Percentiles rank a stretch among this genome's conserved stretches.
phyloP scores from a whole-genome alignment of 1,140 invertebrate genomes.

The Drosophila prosaltans region DNA sequence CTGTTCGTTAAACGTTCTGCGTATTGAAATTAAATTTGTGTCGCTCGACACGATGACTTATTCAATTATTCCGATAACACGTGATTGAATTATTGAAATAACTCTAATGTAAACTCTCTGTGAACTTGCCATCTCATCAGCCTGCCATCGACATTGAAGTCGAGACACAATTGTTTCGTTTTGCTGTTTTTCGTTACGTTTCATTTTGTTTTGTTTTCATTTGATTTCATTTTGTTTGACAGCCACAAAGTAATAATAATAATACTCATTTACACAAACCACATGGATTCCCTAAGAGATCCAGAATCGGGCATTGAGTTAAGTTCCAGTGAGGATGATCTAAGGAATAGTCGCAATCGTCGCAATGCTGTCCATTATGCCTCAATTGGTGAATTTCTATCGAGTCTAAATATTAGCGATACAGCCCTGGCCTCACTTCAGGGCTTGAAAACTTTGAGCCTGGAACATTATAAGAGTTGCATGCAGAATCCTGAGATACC shows the following conservation, averaged over 20 bases:
- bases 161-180: background rate
- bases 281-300: background rate
- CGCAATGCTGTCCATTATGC: slow-evolving; percentile 41
- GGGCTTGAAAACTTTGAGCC: slow-evolving; percentile 16
- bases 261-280: background rate
- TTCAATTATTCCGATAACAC: slow-evolving; percentile 80
- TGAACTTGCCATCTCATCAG: background rate
- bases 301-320: background rate
- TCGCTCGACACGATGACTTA: slow-evolving; percentile 80
- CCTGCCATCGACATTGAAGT: background rate
- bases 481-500: slow-evolving; percentile 6
- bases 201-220: background rate
- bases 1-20: slow-evolving; percentile 70
- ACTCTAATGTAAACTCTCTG: slow-evolving; percentile 5
- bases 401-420: slow-evolving; percentile 42
- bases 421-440: slow-evolving; percentile 26
- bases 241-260: background rate
- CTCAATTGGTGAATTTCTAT: slow-evolving; percentile 36
- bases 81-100: slow-evolving; percentile 81
- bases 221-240: background rate
- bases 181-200: background rate
- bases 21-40: slow-evolving; percentile 81
- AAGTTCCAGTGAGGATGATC: slow-evolving; percentile 21
- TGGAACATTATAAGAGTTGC: slow-evolving; percentile 38
- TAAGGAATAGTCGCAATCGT: background rate